Percentiles rank a stretch among this genome's conserved stretches.
Evolutionary conservation across 1,140 invertebrate genomes (phyloP).

Genomic region (Trichonephila inaurata): DNA sequence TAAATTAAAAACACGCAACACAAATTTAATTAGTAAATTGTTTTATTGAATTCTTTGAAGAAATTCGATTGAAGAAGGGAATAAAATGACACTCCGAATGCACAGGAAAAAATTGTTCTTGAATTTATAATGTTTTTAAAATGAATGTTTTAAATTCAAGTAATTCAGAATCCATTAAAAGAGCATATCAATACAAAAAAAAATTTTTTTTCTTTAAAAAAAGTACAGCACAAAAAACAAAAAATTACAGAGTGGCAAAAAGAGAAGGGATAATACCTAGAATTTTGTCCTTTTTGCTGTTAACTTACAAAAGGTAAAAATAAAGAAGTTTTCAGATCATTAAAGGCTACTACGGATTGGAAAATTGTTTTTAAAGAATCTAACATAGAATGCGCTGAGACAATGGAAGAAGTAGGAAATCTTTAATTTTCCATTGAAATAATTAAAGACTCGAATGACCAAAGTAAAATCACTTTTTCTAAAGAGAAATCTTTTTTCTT

Average conservation of each 20-base stretch:
- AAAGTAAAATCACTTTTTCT: conserved; percentile 4
- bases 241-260: not conserved
- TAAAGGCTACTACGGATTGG: not conserved
- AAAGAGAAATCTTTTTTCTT: not conserved
- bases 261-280: not conserved
- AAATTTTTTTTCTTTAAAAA: not conserved
- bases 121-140: not conserved
- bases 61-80: not conserved
- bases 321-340: conserved; percentile 1
- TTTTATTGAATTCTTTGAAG: not conserved
- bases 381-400: not conserved
- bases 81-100: not conserved
- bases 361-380: conserved; percentile 5
- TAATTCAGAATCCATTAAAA: conserved; percentile 47
- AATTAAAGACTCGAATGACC: conserved; percentile 14
- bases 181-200: not conserved
- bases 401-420: not conserved
- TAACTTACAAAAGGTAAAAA: conserved; percentile 1
- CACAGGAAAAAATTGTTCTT: not conserved
- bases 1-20: not conserved
- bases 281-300: not conserved
- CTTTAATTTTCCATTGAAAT: conserved; percentile 33
- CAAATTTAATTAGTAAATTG: not conserved
- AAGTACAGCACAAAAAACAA: not conserved
- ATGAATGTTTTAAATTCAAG: not conserved